A percentile compares a stretch with the other conserved stretches of the same genome.
phyloP scores from a whole-genome alignment of 1,140 invertebrate species.

The Procambarus virginalis region DNA sequence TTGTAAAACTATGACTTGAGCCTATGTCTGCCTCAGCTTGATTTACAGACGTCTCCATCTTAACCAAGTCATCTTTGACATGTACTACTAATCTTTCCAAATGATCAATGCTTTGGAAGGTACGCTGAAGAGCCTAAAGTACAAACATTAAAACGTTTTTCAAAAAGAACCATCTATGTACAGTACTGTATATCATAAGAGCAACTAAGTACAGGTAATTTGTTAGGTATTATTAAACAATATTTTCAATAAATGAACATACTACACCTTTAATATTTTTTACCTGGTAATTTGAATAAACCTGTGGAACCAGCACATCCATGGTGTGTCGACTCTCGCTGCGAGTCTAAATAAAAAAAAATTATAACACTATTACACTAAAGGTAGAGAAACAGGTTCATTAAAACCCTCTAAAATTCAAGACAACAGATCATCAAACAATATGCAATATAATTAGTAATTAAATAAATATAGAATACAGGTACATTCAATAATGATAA shows the following conservation, averaged over 20 bases:
- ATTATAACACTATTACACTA: background rate
- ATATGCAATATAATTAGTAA: no score
- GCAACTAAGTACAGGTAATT: no score
- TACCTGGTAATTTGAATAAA: constrained; percentile 53
- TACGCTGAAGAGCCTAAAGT: constrained; percentile 9
- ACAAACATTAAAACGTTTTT: background rate
- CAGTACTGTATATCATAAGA: no score
- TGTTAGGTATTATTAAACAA: no score
- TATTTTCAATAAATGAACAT: no score
- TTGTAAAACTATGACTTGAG: constrained; percentile 24
- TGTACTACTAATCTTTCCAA: constrained; percentile 15
- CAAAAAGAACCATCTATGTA: no score
- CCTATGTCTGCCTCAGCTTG: constrained; percentile 17
- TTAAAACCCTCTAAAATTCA: no score
- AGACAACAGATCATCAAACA: no score
- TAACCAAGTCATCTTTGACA: constrained; percentile 29
- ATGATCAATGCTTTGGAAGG: constrained; percentile 23
- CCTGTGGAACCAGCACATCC: constrained; percentile 34
- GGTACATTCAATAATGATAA: no score
- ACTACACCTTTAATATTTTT: background rate
- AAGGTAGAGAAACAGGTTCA: no score
- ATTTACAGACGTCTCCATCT: constrained; percentile 26
- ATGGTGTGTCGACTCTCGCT: constrained; percentile 38
- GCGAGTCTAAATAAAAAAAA: constrained; percentile 21
- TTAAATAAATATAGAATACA: no score